These are phyloP conservation scores for Squalus acanthias DNA, from an alignment of 2,797 vertebrate genomes.

Conservation along the genomic window DNA sequence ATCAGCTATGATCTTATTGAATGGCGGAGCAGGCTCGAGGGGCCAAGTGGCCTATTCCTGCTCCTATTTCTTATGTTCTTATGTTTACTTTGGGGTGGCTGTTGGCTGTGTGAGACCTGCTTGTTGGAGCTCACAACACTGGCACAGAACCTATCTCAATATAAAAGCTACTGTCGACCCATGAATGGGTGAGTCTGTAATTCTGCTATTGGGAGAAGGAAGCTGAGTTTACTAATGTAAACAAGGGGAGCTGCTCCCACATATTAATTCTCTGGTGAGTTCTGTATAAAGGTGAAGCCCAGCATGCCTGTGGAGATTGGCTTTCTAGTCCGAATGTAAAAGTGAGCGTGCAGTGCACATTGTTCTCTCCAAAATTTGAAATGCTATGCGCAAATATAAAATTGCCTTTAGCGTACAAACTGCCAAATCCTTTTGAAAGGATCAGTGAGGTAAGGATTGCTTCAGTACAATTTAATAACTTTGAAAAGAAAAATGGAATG, in stretches of 20 bases:
- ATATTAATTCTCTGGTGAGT: not conserved
- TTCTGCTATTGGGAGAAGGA: not conserved
- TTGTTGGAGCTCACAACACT: not conserved
- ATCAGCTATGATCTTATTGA: too few species aligned
- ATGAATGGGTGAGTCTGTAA: not conserved
- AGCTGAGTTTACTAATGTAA: not conserved
- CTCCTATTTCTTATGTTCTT: too few species aligned
- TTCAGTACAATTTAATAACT: not conserved
- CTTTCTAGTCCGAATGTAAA: not conserved
- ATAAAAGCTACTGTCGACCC: not conserved
- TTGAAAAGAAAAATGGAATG: not conserved
- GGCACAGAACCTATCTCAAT: not conserved
- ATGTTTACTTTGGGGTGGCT: not conserved
- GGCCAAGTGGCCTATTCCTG: too few species aligned
- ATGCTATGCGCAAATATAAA: too few species aligned
- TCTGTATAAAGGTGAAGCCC: not conserved
- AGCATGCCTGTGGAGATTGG: not conserved
- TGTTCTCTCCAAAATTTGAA: too few species aligned
- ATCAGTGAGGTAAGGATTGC: not conserved
- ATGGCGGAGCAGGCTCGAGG: too few species aligned
- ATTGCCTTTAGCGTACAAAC: not conserved
- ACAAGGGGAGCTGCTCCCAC: not conserved
- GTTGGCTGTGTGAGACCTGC: not conserved
- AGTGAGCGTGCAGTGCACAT: not conserved
- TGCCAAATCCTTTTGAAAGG: not conserved